phyloP scores from a whole-genome alignment of 2,888 invertebrate species.

The Ophion costatus region DNA sequence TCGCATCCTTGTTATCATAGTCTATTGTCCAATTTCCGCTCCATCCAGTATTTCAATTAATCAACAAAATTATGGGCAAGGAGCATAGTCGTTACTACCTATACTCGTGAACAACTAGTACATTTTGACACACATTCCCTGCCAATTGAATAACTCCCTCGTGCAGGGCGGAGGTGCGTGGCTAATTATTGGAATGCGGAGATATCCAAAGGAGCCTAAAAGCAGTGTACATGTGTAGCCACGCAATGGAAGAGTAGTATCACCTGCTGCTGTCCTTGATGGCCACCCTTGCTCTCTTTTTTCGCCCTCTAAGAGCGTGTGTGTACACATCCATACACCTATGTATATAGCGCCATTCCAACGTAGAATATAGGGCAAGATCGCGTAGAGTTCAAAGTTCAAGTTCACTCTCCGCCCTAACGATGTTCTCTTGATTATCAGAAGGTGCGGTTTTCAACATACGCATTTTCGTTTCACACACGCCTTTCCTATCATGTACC shows the following conservation, averaged over 20 bases:
- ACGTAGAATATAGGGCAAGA: conserved; percentile 21
- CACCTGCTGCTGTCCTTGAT: conserved; percentile 6
- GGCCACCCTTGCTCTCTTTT: background rate
- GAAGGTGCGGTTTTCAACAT: conserved; percentile 57
- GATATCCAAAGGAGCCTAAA: background rate
- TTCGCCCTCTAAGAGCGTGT: background rate
- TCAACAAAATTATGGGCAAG: background rate
- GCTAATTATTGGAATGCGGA: background rate
- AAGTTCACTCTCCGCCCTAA: conserved; percentile 56
- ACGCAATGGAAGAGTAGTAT: background rate
- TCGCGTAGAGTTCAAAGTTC: conserved; percentile 56
- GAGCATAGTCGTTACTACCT: background rate
- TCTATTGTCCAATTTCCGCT: no score
- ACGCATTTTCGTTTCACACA: conserved; percentile 55
- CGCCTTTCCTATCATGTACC: conserved; percentile 12
- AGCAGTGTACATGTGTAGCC: background rate
- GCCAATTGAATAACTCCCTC: background rate
- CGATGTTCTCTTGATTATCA: conserved; percentile 47
- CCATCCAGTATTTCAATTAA: no score
- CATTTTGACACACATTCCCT: background rate
- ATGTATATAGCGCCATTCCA: conserved; percentile 18
- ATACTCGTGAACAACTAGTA: background rate
- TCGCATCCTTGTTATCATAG: no score
- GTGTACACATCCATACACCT: background rate
- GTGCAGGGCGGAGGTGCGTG: background rate